phyloP scores from a whole-genome alignment of 2,797 vertebrate genomes.

The Darevskia nairensis region DNA sequence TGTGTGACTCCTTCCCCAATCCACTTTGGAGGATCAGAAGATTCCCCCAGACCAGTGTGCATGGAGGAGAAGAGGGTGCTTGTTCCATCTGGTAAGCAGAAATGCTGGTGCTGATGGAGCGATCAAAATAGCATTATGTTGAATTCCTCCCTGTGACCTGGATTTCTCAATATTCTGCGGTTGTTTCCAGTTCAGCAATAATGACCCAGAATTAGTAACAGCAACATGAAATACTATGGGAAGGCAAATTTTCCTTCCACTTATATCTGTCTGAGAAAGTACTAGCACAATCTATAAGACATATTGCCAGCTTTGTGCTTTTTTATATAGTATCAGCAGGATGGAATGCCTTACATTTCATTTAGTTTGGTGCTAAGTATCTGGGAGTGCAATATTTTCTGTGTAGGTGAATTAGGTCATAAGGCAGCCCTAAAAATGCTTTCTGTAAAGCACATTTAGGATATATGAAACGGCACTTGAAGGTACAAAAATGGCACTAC shows the following conservation, averaged over 20 bases:
- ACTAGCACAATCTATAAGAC: constrained; percentile 3
- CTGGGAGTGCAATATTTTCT: constrained; percentile 13
- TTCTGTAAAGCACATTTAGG: constrained; percentile 1
- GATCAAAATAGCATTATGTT: too few species aligned
- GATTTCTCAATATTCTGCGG: not conserved
- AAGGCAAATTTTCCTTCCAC: constrained; percentile 13
- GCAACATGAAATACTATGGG: constrained; percentile 1
- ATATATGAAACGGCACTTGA: not conserved
- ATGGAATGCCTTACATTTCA: constrained; percentile 17
- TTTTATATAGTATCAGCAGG: constrained; percentile 8
- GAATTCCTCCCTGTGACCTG: not conserved
- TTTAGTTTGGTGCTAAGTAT: constrained; percentile 18
- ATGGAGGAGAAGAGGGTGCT: too few species aligned
- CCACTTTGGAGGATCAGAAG: too few species aligned
- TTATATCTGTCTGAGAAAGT: not conserved
- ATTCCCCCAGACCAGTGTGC: too few species aligned
- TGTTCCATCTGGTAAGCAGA: too few species aligned
- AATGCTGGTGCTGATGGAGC: too few species aligned
- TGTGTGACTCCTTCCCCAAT: too few species aligned
- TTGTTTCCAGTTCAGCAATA: constrained; percentile 14
- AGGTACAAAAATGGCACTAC: not conserved
- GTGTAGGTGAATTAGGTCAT: constrained; percentile 20
- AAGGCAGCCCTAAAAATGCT: constrained; percentile 1
- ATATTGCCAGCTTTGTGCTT: constrained; percentile 17
- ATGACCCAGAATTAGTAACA: constrained; percentile 21